These are phyloP conservation scores for Progne subis DNA, from an alignment of 2,113 vertebrate genomes.

Conservation along the genomic window DNA sequence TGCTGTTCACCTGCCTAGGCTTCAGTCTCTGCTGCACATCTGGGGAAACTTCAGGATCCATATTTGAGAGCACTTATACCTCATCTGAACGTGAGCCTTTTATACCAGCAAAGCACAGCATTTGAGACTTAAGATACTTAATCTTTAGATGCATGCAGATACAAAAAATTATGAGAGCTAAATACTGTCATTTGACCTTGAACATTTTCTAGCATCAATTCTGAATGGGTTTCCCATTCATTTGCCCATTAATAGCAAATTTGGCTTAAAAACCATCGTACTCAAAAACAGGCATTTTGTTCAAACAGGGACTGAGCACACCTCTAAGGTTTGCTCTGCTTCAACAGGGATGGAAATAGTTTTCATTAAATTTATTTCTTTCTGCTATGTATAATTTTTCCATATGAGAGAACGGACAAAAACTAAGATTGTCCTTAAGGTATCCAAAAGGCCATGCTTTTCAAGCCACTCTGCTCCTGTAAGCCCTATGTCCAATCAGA, in stretches of 20 bases:
- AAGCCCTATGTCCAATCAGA: not conserved
- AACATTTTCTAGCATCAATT: not conserved
- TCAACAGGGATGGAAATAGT: not conserved
- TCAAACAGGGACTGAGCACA: not conserved
- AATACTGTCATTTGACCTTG: not conserved
- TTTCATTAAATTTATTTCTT: not conserved
- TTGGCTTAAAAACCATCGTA: not conserved
- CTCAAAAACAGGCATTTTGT: not conserved
- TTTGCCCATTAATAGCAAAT: not conserved
- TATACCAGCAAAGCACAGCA: not conserved
- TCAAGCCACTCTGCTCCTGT: not conserved
- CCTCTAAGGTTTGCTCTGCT: not conserved
- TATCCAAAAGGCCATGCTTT: not conserved
- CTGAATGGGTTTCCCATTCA: not conserved
- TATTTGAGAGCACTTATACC: not conserved
- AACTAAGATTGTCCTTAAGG: not conserved
- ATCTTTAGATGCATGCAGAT: not conserved
- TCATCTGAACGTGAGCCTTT: not conserved
- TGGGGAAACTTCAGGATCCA: not conserved
- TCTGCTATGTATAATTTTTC: not conserved
- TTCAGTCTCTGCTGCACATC: not conserved
- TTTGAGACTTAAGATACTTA: not conserved
- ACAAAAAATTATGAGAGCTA: not conserved
- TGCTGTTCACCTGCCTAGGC: not conserved
- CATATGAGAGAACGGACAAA: not conserved